Base-by-base conservation (phyloP, 2,797 vertebrate genomes). In the Oreonectes daqikongensis region DNA sequence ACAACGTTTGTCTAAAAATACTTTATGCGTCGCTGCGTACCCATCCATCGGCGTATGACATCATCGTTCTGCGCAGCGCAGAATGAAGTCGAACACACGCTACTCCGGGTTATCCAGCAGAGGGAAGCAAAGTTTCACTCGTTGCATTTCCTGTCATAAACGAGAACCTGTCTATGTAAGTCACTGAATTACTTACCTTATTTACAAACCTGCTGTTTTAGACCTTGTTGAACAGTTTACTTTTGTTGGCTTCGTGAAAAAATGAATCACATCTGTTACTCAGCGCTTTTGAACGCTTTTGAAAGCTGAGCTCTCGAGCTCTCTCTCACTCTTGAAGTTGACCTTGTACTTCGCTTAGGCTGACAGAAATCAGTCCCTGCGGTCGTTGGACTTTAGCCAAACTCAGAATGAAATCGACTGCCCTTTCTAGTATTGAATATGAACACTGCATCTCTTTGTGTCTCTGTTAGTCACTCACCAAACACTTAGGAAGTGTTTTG, bases 91-190 rank as follows among this genome's bases (percentile, higher is more conserved):
- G 8, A 40, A 10, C 8, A 11, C 17, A 20, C 24, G 0, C 11
- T 32, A 11, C 28, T n/a, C 17, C 30, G 35, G 15, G 3, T 26
- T 48, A 12, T 50, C 73, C 73, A 48, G 26, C 46, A 76, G 73
- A 76, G 64, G 64, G 73, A 26, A 38, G 64, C 73, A 68, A 6
- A 67, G 64, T 28, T 40, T 53, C 60, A 65, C 15, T 5, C 17
- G 3, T 28, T 28, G 14, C 44, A 46, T 4, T 2, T 14, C 12
- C 5, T 7, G 53, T 57, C 4, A 17, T 0, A 14, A 12, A 55
- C 52, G 10, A 55, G 10, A 18, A 24, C 22, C 11, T 15, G 24
- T 17, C 5, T 20, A 15, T 14, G 53, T 57, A 28, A 28, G 24
- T 55, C 2, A 7, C 24, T 12, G 11, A 12, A 14, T 12, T 26